A percentile compares a stretch with the other conserved stretches of the same genome.
These are phyloP conservation scores for Sebastiscus tertius DNA, from an alignment of 2,797 vertebrate genomes.

Conservation along the genomic window DNA sequence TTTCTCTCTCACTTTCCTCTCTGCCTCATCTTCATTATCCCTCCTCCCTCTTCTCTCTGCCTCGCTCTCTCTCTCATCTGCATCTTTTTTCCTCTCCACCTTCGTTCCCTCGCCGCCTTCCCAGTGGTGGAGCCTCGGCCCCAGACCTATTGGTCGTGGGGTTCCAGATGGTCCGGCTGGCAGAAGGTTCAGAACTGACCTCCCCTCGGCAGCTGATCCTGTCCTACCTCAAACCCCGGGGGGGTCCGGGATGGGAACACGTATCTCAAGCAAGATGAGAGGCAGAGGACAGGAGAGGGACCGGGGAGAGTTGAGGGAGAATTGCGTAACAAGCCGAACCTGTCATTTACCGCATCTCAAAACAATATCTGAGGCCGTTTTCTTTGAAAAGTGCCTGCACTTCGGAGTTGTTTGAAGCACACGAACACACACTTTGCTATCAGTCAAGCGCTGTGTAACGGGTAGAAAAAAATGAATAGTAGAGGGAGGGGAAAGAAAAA, in stretches of 20 bases:
- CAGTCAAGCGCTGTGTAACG: slow-evolving; percentile 47
- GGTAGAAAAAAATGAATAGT: slow-evolving; percentile 25
- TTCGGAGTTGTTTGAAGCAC: slow-evolving; percentile 63
- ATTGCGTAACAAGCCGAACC: slow-evolving; percentile 64
- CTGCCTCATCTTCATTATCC: slow-evolving; percentile 56
- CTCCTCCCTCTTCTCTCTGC: neutral
- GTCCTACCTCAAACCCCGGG: slow-evolving; percentile 60
- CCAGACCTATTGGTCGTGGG: slow-evolving; percentile 26
- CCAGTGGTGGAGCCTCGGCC: slow-evolving; percentile 20
- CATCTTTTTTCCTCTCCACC: slow-evolving; percentile 26
- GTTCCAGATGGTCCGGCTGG: slow-evolving; percentile 75
- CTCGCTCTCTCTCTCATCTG: slow-evolving; percentile 20
- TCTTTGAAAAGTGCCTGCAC: slow-evolving; percentile 57
- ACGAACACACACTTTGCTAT: slow-evolving; percentile 50
- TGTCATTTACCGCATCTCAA: slow-evolving; percentile 71
- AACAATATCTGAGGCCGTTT: slow-evolving; percentile 50
- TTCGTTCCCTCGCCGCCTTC: slow-evolving; percentile 11
- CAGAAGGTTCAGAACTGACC: slow-evolving; percentile 57
- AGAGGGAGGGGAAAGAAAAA: slow-evolving; percentile 14
- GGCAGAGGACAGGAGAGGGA: slow-evolving; percentile 56
- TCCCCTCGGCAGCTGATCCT: slow-evolving; percentile 57
- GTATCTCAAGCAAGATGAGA: slow-evolving; percentile 46
- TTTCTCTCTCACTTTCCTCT: slow-evolving; percentile 37
- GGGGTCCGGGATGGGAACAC: slow-evolving; percentile 26
- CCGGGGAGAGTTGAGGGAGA: slow-evolving; percentile 8